Evolutionary conservation across 2,888 invertebrate genomes (phyloP), one percentile per base, ranked within the genome.

Genomic region (Caenorhabditis imperialis): DNA sequence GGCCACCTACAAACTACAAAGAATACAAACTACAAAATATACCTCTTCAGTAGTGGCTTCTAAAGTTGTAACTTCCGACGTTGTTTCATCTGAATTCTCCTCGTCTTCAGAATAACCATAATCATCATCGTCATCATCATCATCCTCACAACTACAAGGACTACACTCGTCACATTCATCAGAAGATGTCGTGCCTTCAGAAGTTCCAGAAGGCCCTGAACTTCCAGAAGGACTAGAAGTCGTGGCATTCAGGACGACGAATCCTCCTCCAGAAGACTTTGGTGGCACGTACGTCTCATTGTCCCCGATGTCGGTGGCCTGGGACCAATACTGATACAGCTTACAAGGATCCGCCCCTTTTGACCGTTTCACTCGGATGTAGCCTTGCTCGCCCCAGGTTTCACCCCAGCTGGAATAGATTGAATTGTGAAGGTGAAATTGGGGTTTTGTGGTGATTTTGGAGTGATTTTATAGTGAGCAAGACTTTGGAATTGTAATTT

Each of bases 341-440:
- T 54, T 38, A 85, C 94, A 93, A 87, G 95, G 95, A 90, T 95
- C 93, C 45, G 86, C 89, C 42, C 96, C 96, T 12, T 54, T 6
- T 6, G 42, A 50, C 62, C 93, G 92, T 4, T 91, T 89, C 83
- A 97, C 95, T 71, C 93, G 92, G 92, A 97, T 96, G 88, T 92
- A 93, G 0, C 96, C 96, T 74, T 92, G 90, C 88, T 96, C 95
- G 10, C 96, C 96, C 96, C 96, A 97, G 80, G 92, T 90, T 0
- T 89, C 85, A 10, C 96, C 96, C 96, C 96, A 97, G 25, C 80
- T 80, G 40, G 8, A 75, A 69, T n/a, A n/a, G n/a, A n/a, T n/a
- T n/a, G n/a, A n/a, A n/a, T n/a, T n/a, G n/a, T 16, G 12, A n/a
- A 20, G 40, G n/a, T 14, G 37, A 16, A 48, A 20, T 30, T 27